A percentile compares a stretch with the other conserved stretches of the same genome.
phyloP scores from a whole-genome alignment of 2,888 invertebrate species.

The Microchrysa polita region DNA sequence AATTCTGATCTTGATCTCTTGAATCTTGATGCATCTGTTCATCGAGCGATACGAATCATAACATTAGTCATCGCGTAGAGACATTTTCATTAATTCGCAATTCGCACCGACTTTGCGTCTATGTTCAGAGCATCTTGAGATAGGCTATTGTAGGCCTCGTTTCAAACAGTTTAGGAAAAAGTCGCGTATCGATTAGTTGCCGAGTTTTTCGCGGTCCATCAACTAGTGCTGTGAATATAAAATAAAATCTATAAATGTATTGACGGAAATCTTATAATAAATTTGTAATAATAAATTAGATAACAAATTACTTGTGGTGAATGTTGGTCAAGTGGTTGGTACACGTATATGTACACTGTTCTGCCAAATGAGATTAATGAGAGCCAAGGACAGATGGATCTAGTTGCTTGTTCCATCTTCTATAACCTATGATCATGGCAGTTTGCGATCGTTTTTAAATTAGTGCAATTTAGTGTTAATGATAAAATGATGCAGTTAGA shows the following conservation, averaged over 20 bases:
- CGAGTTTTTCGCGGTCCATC: neutral
- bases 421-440: neutral
- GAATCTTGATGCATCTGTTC: slow-evolving; percentile 30
- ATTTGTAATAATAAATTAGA: slow-evolving; percentile 11
- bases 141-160: neutral
- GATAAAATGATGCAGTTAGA: neutral
- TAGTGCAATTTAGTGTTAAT: slow-evolving; percentile 1
- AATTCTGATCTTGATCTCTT: slow-evolving; percentile 39
- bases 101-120: neutral
- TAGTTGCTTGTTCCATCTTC: neutral
- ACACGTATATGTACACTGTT: neutral
- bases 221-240: neutral
- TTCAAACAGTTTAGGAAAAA: slow-evolving; percentile 24
- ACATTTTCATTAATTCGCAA: slow-evolving; percentile 17
- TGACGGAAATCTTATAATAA: slow-evolving; percentile 24
- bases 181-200: neutral
- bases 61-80: neutral
- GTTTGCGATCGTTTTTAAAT: neutral
- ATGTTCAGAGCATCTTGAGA: neutral
- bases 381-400: neutral
- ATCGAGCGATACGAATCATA: slow-evolving; percentile 27
- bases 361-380: slow-evolving; percentile 24
- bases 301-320: slow-evolving; percentile 11
- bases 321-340: slow-evolving; percentile 20
- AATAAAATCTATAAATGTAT: slow-evolving; percentile 12